Evolutionary conservation across 2,888 invertebrate species (phyloP).

Genomic region (Nomada flava): DNA sequence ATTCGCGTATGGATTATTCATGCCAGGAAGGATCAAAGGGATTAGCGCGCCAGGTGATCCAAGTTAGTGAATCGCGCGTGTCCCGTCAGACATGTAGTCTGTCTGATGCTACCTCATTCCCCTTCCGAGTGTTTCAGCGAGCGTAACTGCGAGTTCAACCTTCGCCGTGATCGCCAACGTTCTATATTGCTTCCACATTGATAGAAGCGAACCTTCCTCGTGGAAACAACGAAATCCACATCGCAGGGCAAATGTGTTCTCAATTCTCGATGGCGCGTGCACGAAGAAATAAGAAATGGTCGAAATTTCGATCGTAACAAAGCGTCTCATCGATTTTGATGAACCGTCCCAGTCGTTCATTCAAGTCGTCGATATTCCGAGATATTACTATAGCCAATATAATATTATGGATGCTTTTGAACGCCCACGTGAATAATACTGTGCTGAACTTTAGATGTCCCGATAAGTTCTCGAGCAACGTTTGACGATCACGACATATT

Average conservation of each 20-base stretch:
- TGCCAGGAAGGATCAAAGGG: conserved; percentile 52
- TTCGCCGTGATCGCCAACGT: background rate
- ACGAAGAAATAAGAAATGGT: background rate
- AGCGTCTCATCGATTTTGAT: no score
- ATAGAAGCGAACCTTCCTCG: background rate
- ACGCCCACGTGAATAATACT: conserved; percentile 11
- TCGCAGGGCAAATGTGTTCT: background rate
- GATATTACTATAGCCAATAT: background rate
- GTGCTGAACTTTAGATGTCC: background rate
- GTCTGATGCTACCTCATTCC: conserved; percentile 12
- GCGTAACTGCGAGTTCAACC: background rate
- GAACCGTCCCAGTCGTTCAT: background rate
- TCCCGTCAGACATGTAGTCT: conserved; percentile 15
- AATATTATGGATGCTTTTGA: conserved; percentile 6
- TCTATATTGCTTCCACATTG: background rate
- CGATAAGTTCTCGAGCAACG: conserved; percentile 4
- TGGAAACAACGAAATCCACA: background rate
- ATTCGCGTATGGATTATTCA: conserved; percentile 58
- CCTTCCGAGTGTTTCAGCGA: conserved; percentile 9
- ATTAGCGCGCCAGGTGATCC: conserved; percentile 59
- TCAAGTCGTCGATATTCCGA: background rate
- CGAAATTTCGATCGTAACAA: background rate
- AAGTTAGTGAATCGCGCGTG: conserved; percentile 41
- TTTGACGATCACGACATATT: conserved; percentile 9
- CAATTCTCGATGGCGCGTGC: background rate